These are phyloP conservation scores for Pseudococcus viburni DNA, from an alignment of 2,888 invertebrate genomes.

Conservation along the genomic window DNA sequence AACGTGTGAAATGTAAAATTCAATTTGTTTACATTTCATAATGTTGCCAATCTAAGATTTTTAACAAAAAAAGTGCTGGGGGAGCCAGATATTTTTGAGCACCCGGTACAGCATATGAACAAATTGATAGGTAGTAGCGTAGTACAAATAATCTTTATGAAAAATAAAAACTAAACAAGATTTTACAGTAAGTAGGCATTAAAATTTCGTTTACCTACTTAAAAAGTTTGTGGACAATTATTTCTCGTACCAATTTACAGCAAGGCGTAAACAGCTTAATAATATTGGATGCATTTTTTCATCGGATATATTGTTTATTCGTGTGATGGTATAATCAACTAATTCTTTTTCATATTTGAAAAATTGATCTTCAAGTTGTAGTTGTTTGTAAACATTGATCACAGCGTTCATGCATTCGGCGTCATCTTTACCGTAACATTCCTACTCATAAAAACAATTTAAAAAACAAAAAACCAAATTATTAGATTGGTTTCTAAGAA, in stretches of 20 bases:
- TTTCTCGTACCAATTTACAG: conserved; percentile 1
- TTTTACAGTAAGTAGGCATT: too few species aligned
- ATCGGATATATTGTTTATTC: background rate
- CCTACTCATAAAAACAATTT: background rate
- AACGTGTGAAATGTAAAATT: too few species aligned
- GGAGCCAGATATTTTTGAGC: too few species aligned
- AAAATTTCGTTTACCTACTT: too few species aligned
- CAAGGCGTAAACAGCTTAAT: background rate
- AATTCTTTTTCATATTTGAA: background rate
- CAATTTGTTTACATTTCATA: too few species aligned
- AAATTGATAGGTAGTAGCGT: too few species aligned
- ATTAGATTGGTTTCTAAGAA: background rate
- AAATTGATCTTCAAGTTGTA: background rate
- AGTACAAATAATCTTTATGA: too few species aligned
- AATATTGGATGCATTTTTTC: background rate
- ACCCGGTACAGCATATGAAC: too few species aligned
- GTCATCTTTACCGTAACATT: conserved; percentile 42
- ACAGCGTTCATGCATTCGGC: background rate
- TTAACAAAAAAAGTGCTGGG: too few species aligned
- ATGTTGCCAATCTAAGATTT: too few species aligned
- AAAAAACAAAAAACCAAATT: too few species aligned
- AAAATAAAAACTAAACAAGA: background rate
- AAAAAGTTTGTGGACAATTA: background rate
- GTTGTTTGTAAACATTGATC: background rate
- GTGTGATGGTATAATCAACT: background rate